A percentile compares a stretch with the other conserved stretches of the same genome.
Conservation (phyloP, 2,797 vertebrate species). For the Cacajao melanocephalus region DNA sequence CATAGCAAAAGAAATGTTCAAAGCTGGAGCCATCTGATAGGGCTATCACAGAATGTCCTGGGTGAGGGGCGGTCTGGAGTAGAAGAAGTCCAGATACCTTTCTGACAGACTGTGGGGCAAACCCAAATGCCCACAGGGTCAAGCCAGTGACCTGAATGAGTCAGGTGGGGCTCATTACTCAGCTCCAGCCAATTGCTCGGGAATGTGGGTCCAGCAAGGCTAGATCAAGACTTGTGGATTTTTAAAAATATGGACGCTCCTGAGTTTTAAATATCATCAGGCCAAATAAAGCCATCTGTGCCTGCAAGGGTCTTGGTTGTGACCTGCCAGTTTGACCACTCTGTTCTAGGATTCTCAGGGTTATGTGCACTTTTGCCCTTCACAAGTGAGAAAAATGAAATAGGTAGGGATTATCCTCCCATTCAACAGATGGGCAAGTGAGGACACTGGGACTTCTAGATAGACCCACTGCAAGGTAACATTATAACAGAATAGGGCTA, state of each 20-base stretch:
- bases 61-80: neutral
- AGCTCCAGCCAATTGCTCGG: neutral
- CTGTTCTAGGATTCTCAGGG: neutral
- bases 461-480: neutral
- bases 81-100: neutral
- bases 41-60: neutral
- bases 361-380: neutral
- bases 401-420: neutral
- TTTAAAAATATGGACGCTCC: neutral
- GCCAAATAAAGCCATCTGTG: neutral
- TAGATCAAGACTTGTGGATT: neutral
- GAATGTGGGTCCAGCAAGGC: neutral
- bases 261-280: slow-evolving; percentile 8
- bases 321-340: neutral
- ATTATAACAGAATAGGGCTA: neutral
- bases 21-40: fast-evolving
- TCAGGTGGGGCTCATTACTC: neutral
- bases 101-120: neutral
- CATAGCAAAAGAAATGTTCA: neutral
- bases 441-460: neutral
- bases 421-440: neutral
- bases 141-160: neutral
- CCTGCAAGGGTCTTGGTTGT: neutral
- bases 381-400: neutral
- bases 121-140: neutral